These are phyloP conservation scores for Microcebus ravelobensis DNA, from an alignment of 2,113 vertebrate genomes.

Conservation along the genomic window DNA sequence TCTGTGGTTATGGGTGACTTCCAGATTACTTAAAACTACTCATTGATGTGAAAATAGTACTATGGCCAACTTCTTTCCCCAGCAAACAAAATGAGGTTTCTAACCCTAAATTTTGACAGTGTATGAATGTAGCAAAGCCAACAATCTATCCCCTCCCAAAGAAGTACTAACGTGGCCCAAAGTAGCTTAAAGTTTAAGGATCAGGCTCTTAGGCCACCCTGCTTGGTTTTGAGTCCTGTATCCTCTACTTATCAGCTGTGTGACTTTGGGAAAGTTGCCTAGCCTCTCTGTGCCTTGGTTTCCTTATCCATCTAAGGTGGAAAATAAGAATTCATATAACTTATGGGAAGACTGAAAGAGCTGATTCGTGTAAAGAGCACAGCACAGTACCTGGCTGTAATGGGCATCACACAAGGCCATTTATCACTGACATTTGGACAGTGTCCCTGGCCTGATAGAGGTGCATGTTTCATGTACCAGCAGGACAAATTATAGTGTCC, in stretches of 20 bases:
- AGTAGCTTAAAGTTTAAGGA: neutral
- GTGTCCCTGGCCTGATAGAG: neutral
- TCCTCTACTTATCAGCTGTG: neutral
- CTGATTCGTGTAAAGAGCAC: accelerated
- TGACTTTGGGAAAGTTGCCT: neutral
- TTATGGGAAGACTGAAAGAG: neutral
- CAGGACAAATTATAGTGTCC: neutral
- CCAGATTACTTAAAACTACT: neutral
- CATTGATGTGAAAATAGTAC: neutral
- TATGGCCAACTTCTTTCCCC: neutral
- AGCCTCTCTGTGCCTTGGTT: neutral
- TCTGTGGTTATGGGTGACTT: neutral
- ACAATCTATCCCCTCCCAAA: neutral
- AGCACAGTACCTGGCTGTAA: neutral
- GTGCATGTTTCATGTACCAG: neutral
- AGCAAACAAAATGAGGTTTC: neutral
- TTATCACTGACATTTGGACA: no score
- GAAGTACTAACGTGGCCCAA: neutral
- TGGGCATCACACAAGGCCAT: neutral
- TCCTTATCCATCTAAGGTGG: neutral
- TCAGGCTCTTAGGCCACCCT: neutral
- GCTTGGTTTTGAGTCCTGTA: neutral
- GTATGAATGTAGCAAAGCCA: neutral
- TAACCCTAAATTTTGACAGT: neutral
- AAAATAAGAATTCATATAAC: neutral